Evolutionary conservation across 92 coral and sea anemone genomes (phyloP).

Genomic region (Phymanthus crucifer): DNA sequence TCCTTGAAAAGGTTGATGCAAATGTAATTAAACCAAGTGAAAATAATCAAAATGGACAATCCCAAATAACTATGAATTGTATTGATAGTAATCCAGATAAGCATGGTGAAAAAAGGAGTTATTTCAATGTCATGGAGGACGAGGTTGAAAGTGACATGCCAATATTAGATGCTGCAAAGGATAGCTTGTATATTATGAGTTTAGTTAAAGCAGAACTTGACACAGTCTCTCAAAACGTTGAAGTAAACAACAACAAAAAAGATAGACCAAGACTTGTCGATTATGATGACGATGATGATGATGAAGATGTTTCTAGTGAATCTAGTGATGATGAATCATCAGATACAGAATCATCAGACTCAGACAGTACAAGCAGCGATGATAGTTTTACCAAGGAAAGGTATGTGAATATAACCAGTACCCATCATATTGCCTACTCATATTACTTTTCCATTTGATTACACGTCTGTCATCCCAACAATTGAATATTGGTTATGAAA

Average conservation of each 20-base stretch:
- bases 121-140: not conserved
- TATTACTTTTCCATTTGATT: not conserved
- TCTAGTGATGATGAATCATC: slow-evolving; percentile 46
- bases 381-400: slow-evolving; percentile 53
- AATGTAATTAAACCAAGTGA: not conserved
- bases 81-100: not conserved
- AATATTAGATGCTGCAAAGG: not conserved
- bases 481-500: not conserved
- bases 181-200: slow-evolving; percentile 35
- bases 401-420: not conserved
- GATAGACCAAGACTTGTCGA: slow-evolving; percentile 23
- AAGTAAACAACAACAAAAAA: not conserved
- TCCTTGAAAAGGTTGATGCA: not conserved
- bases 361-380: slow-evolving; percentile 32
- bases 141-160: not conserved
- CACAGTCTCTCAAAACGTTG: slow-evolving; percentile 17
- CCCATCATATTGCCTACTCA: not conserved
- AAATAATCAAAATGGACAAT: not conserved
- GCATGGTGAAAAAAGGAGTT: slow-evolving; percentile 3
- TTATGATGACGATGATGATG: slow-evolving; percentile 46
- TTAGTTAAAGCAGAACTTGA: slow-evolving; percentile 39
- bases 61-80: not conserved
- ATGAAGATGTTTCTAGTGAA: slow-evolving; percentile 47
- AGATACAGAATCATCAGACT: slow-evolving; percentile 46
- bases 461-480: not conserved